Conservation (phyloP, 2,113 vertebrate genomes). For the Hippocampus comes region DNA sequence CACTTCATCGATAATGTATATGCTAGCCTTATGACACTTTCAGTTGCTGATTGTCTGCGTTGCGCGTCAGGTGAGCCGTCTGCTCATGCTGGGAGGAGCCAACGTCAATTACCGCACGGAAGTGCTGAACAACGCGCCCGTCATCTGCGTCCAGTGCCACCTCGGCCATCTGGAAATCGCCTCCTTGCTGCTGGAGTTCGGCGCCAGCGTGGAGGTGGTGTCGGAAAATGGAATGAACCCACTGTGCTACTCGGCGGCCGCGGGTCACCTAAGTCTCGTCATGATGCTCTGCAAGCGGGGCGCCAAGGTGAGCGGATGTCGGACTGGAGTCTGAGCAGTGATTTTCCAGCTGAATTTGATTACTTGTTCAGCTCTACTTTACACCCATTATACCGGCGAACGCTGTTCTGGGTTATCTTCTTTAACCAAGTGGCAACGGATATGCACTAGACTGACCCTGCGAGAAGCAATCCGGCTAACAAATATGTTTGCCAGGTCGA, state of each 20-base stretch:
- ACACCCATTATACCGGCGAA: no score
- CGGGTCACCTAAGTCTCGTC: constrained; percentile 84
- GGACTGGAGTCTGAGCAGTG: no score
- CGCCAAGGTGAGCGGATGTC: constrained; percentile 76
- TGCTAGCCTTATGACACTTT: neutral
- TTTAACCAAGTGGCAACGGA: neutral
- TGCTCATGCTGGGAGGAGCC: constrained; percentile 91
- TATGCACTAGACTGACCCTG: neutral
- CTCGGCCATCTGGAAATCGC: constrained; percentile 93
- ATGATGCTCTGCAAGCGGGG: constrained; percentile 84
- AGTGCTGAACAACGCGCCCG: constrained; percentile 90
- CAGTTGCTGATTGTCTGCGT: constrained; percentile 2
- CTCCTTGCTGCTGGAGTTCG: constrained; percentile 84
- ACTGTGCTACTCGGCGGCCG: constrained; percentile 85
- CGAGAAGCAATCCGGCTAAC: neutral
- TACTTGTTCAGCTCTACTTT: no score
- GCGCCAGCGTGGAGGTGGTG: constrained; percentile 81
- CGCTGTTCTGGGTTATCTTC: neutral
- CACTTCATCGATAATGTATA: no score
- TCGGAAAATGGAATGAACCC: constrained; percentile 90
- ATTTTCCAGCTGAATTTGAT: no score
- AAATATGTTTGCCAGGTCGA: constrained; percentile 75
- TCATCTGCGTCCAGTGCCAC: constrained; percentile 90
- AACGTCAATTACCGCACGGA: constrained; percentile 96
- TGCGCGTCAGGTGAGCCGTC: constrained; percentile 84